phyloP scores from a whole-genome alignment of 2,797 vertebrate genomes.

The Acanthiza pusilla region DNA sequence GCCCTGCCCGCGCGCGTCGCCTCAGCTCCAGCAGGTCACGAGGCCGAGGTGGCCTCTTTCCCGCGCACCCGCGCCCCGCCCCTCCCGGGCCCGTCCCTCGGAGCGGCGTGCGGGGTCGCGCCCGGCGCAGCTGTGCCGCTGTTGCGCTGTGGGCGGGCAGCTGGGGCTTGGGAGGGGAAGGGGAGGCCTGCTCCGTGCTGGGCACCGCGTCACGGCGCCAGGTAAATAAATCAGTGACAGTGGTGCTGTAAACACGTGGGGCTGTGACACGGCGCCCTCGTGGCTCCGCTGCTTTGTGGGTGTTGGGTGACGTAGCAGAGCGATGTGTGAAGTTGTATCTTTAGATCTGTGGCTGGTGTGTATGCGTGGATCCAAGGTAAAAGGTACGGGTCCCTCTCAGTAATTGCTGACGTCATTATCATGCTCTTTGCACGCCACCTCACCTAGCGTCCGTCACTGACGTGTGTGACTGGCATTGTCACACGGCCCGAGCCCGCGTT shows the following conservation, averaged over 20 bases:
- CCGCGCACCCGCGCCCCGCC: neutral
- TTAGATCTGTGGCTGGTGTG: accelerated
- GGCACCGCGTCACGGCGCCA: accelerated
- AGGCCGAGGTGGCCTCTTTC: neutral
- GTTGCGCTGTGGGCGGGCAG: neutral
- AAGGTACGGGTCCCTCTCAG: accelerated
- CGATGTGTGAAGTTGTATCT: accelerated
- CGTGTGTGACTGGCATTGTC: accelerated
- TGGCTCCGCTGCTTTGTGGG: neutral
- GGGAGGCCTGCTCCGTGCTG: accelerated
- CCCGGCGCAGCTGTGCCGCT: too few species aligned
- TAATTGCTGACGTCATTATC: accelerated
- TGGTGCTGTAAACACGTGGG: accelerated
- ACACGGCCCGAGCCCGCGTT: accelerated
- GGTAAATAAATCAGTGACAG: accelerated
- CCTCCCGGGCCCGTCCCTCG: neutral
- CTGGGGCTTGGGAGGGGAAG: too few species aligned
- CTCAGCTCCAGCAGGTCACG: neutral
- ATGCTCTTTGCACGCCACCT: accelerated
- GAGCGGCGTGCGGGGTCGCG: neutral
- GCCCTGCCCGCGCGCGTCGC: too few species aligned
- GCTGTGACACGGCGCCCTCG: accelerated
- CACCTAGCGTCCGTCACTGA: accelerated
- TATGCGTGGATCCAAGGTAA: too few species aligned
- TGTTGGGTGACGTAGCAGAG: accelerated